Base-by-base conservation (phyloP, 2,113 vertebrate genomes). In the Protomyctophum bolini region DNA sequence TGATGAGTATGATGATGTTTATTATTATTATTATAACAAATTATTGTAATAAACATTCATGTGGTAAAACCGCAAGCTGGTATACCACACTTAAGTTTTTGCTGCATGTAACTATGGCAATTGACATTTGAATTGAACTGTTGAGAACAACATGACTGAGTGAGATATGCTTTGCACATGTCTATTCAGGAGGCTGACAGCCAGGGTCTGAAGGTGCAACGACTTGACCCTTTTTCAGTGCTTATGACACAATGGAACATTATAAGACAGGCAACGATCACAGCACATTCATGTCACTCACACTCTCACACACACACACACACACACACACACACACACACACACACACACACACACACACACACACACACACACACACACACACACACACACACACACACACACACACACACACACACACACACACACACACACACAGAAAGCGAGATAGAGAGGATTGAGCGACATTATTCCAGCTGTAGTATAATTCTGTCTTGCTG, bases 401-500 rank as follows among this genome's bases (percentile, higher is more conserved):
- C 21, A 9, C 10, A 9, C 51, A 52, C 51, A 52, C 11, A 50
- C 48, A 52, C 50, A 52, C 50, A 52, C 50, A 52, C 4, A 52
- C 8, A 52, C 8, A 52, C 75, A 72, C 81, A 41, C 33, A 41
- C 9, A 60, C 7, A 29, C n/a, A 12, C 54, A 80, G 56, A 58
- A 70, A 1, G 60, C 56, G 9, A 21, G 2, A 66, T 72, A 79
- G 51, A 64, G 67, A 71, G 61, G 82, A 88, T 82, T 2, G 59
- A 81, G 71, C 57, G 72, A 57, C 83, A 83, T 77, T 69, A 79
- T 77, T 65, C 67, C 70, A 46, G 76, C 75, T 75, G 77, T 33
- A 48, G 70, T 85, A 85, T 85, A 85, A 89, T 87, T 91, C 82
- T 71, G 75, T 85, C 70, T 72, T 54, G 14, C 81, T 75, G 91